Conservation (phyloP, 2,113 vertebrate genomes). For the Dipodomys stephensi region DNA sequence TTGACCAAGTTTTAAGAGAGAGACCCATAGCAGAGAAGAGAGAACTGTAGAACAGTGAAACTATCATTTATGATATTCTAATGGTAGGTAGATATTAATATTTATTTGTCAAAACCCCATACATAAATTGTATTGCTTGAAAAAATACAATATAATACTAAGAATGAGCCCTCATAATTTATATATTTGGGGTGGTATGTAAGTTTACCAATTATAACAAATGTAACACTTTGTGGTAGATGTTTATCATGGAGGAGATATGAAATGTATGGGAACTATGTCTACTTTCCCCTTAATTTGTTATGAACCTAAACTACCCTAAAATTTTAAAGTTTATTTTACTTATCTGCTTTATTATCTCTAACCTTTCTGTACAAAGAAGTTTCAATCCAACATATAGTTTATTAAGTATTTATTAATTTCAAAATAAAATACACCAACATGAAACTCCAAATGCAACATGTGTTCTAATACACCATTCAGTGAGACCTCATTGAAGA, state of each 20-base stretch:
- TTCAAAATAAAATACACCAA: too few species aligned
- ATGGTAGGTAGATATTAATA: not conserved
- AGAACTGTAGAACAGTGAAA: not conserved
- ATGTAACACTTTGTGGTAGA: rapidly evolving
- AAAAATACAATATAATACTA: not conserved
- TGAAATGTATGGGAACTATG: rapidly evolving
- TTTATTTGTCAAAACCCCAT: not conserved
- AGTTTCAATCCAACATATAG: too few species aligned
- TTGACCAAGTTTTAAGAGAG: not conserved
- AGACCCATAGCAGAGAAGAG: not conserved
- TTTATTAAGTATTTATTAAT: too few species aligned
- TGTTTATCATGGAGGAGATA: not conserved
- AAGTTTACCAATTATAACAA: not conserved
- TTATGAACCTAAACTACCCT: not conserved
- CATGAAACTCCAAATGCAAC: too few species aligned
- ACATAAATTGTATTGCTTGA: too few species aligned
- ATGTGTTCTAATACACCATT: too few species aligned
- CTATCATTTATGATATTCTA: not conserved
- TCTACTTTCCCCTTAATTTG: not conserved
- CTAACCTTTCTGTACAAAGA: too few species aligned
- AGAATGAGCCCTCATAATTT: not conserved
- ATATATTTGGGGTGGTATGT: not conserved
- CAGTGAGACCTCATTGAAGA: too few species aligned
- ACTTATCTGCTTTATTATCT: too few species aligned
- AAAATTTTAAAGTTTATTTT: too few species aligned